A percentile compares a stretch with the other conserved stretches of the same genome.
Evolutionary conservation across 2,113 vertebrate genomes (phyloP).

Genomic region (Ancistrus triradiatus): DNA sequence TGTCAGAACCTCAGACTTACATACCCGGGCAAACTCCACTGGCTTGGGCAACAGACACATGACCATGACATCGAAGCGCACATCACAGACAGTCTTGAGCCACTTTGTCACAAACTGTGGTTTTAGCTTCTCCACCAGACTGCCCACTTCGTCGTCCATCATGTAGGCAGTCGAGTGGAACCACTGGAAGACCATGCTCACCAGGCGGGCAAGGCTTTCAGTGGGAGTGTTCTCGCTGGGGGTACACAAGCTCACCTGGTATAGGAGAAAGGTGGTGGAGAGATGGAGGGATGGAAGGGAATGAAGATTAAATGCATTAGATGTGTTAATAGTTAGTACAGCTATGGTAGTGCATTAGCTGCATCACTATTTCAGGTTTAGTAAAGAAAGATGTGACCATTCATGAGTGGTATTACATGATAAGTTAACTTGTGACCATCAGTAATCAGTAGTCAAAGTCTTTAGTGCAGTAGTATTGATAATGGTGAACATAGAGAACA

Average conservation of each 20-base stretch:
- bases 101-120: slow-evolving; percentile 99
- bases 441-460: too few relatives aligned
- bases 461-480: too few relatives aligned
- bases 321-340: slow-evolving; percentile 15
- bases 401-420: too few relatives aligned
- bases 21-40: slow-evolving; percentile 95
- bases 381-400: too few relatives aligned
- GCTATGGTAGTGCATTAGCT: slow-evolving; percentile 16
- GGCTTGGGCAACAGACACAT: slow-evolving; percentile 99
- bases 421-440: too few relatives aligned
- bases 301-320: not conserved
- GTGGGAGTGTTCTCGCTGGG: slow-evolving; percentile 98
- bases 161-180: slow-evolving; percentile 98
- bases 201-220: slow-evolving; percentile 90
- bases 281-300: not conserved
- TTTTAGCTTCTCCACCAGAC: slow-evolving; percentile 97
- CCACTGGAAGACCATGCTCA: slow-evolving; percentile 99
- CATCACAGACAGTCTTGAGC: slow-evolving; percentile 96
- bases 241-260: slow-evolving; percentile 93
- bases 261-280: not conserved
- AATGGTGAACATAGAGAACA: too few relatives aligned
- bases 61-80: slow-evolving; percentile 98
- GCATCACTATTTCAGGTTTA: too few relatives aligned
- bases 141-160: slow-evolving; percentile 98
- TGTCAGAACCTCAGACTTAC: slow-evolving; percentile 32